Conservation (phyloP, 2,113 vertebrate species). For the Corynorhinus townsendii region DNA sequence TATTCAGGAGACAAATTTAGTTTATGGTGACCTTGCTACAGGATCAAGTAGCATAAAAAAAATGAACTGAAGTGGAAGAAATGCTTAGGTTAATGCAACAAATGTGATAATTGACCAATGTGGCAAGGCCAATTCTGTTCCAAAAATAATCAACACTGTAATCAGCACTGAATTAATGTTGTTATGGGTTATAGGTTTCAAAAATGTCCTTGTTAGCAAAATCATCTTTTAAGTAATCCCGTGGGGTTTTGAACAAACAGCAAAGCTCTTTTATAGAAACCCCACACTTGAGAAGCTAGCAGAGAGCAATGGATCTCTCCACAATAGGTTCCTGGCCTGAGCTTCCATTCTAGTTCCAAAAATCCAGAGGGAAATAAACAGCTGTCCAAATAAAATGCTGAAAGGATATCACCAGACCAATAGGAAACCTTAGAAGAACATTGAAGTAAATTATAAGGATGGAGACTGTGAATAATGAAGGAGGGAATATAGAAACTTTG, state of each 20-base stretch:
- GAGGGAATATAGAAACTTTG: not conserved
- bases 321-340: slow-evolving; percentile 34
- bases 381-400: slow-evolving; percentile 53
- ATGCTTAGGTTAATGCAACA: slow-evolving; percentile 50
- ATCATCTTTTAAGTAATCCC: slow-evolving; percentile 31
- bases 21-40: slow-evolving; percentile 48
- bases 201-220: slow-evolving; percentile 40
- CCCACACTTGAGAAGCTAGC: not conserved
- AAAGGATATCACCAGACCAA: slow-evolving; percentile 28
- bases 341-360: slow-evolving; percentile 9
- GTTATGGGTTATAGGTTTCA: slow-evolving; percentile 1
- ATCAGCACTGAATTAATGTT: slow-evolving; percentile 41
- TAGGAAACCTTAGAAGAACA: not conserved
- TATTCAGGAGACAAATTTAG: slow-evolving; percentile 55
- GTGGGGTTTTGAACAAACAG: slow-evolving; percentile 32
- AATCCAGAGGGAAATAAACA: slow-evolving; percentile 55
- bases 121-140: slow-evolving; percentile 33
- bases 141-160: slow-evolving; percentile 35
- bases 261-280: not conserved
- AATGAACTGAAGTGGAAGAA: slow-evolving; percentile 59
- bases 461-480: not conserved
- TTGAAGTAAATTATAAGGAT: not conserved
- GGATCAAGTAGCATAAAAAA: slow-evolving; percentile 50
- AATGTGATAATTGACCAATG: slow-evolving; percentile 47
- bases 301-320: slow-evolving; percentile 34